Base-by-base conservation (phyloP, 1,140 invertebrate genomes). In the Sarcophaga bullata region DNA sequence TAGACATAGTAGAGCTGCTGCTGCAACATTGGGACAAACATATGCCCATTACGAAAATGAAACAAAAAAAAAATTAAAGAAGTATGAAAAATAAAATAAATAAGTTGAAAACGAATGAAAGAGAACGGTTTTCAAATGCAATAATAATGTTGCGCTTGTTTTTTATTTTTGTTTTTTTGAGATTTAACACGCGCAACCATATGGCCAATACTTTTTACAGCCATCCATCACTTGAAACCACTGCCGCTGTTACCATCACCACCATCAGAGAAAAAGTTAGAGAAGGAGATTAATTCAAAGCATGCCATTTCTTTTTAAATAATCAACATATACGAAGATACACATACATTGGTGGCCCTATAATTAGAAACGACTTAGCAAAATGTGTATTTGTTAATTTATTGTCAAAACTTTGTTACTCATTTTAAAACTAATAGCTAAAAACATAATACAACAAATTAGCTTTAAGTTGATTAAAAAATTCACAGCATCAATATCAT, bases 131-230 rank as follows among this genome's bases (percentile, higher is more conserved):
- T 17, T 78, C 48, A 78, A 78, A 50, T 50, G 48, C 75, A 78
- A 78, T 78, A 50, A 17, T 50, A 78, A 25, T 46, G 62, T 78
- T 50, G 9, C 19, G 13, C 48, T 52, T 78, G 10, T 15, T 76
- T 13, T 46, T 37, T 73, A 46, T 73, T 37, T 46, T 37, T 73
- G 73, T 50, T 37, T 78, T 50, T 37, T 78, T 19, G 49, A 78
- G 75, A 78, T 25, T 50, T 78, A 78, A 52, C 75, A 78, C 75
- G 75, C 75, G 75, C 75, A 50, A 50, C 75, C 75, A 78, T 78
- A 78, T 78, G 75, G 75, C 48, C 49, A 50, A 17, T 50, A 19
- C 4, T 52, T 9, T 72, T 78, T 8, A 68, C 75, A 50, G 48
- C 75, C 75, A 50, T 48, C 75, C 75, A 78, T 48, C 48, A 49